Evolutionary conservation across 2,888 invertebrate species (phyloP).

Genomic region (Hirtodrosophila confusa): DNA sequence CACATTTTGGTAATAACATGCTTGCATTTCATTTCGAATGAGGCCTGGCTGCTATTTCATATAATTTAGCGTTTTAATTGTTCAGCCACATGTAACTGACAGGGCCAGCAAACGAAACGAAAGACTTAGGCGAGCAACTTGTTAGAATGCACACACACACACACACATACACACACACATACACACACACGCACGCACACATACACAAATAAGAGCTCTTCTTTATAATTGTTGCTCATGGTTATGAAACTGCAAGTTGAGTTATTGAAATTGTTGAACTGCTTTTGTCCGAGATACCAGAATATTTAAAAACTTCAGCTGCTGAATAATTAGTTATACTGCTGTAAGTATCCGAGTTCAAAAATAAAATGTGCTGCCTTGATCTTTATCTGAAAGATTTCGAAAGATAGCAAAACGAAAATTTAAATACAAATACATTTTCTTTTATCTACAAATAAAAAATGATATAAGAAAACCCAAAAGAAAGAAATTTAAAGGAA

Average conservation of each 20-base stretch:
- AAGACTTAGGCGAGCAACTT: conserved; percentile 55
- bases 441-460: too few species aligned
- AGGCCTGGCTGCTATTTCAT: conserved; percentile 32
- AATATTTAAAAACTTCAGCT: neutral
- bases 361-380: too few species aligned
- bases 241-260: conserved; percentile 30
- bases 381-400: too few species aligned
- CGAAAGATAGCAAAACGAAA: too few species aligned
- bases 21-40: conserved; percentile 17
- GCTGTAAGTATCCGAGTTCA: too few species aligned
- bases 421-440: too few species aligned
- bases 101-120: conserved; percentile 23
- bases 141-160: conserved; percentile 39
- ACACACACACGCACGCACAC: too few species aligned
- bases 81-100: conserved; percentile 63
- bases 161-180: neutral
- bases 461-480: too few species aligned
- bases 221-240: conserved; percentile 8
- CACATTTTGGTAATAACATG: conserved; percentile 71
- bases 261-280: conserved; percentile 28
- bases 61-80: conserved; percentile 55
- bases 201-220: neutral
- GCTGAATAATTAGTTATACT: neutral
- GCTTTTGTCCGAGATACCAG: neutral
- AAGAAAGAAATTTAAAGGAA: too few species aligned